Conservation (phyloP, 1,140 invertebrate genomes). For the Neodiprion pinetum region DNA sequence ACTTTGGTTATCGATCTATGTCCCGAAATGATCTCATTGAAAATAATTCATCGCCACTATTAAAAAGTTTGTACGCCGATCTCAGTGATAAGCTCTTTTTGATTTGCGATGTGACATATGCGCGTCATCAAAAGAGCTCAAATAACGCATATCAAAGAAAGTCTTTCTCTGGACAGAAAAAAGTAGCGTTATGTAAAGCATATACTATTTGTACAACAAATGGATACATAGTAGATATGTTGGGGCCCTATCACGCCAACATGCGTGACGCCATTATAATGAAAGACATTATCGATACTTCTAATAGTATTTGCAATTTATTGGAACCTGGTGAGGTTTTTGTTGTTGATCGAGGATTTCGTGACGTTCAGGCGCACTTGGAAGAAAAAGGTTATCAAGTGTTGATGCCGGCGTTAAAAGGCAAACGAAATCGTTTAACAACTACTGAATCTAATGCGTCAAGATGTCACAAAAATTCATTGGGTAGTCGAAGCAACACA, state of each 20-base stretch:
- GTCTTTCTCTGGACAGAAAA: constrained; percentile 29
- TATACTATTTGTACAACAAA: constrained; percentile 6
- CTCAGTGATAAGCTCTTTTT: constrained; percentile 15
- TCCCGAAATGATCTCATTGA: not conserved
- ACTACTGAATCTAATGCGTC: constrained; percentile 23
- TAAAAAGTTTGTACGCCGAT: constrained; percentile 8
- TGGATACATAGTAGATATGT: constrained; percentile 26
- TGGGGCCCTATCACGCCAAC: constrained; percentile 30
- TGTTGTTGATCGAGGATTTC: constrained; percentile 22
- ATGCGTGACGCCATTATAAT: constrained; percentile 31
- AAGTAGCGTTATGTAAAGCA: constrained; percentile 28
- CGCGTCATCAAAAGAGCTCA: constrained; percentile 4
- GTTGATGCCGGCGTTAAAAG: constrained; percentile 29
- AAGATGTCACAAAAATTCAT: constrained; percentile 12
- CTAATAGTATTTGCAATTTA: constrained; percentile 2
- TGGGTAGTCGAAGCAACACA: constrained; percentile 2
- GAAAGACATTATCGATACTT: constrained; percentile 1
- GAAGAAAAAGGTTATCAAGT: constrained; percentile 19
- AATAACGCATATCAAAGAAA: not conserved
- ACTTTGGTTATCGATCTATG: not conserved
- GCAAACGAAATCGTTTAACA: constrained; percentile 24
- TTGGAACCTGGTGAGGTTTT: not conserved
- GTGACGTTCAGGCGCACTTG: constrained; percentile 22
- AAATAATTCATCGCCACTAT: not conserved
- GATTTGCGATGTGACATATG: constrained; percentile 14